These are phyloP conservation scores for Ennomos fuscantarius DNA, from an alignment of 2,888 invertebrate species.

Conservation along the genomic window DNA sequence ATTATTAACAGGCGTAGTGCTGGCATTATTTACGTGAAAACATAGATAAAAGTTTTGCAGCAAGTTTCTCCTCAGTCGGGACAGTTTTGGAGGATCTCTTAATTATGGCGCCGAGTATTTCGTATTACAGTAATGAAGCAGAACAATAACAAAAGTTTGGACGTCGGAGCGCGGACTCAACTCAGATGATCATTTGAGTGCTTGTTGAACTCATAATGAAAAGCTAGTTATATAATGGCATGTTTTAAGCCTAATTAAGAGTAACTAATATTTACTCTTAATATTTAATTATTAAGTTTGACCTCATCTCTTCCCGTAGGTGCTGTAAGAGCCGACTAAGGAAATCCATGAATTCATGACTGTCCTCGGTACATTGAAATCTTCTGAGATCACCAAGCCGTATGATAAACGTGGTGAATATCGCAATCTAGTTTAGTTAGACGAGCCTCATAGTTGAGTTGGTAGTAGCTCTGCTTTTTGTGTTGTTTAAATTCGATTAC, in stretches of 20 bases:
- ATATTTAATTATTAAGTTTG: too few relatives aligned
- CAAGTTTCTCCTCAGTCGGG: conserved; percentile 74
- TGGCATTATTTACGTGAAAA: conserved; percentile 72
- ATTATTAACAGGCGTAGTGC: conserved; percentile 66
- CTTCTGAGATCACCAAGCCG: too few relatives aligned
- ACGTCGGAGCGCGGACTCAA: conserved; percentile 63
- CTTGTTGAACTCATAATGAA: conserved; percentile 80
- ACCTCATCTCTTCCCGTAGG: too few relatives aligned
- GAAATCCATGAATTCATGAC: too few relatives aligned
- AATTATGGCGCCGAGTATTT: conserved; percentile 81
- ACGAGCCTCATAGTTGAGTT: too few relatives aligned
- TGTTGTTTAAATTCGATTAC: too few relatives aligned
- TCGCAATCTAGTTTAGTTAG: too few relatives aligned
- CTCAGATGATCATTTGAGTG: conserved; percentile 79
- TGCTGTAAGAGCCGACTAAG: too few relatives aligned
- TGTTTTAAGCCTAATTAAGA: conserved; percentile 62
- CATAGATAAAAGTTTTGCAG: conserved; percentile 73
- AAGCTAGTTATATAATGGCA: conserved; percentile 66
- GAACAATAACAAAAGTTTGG: conserved; percentile 84
- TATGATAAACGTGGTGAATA: too few relatives aligned
- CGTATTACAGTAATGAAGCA: conserved; percentile 83
- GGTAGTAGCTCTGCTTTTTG: too few relatives aligned
- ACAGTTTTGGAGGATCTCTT: conserved; percentile 79
- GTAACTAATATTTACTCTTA: conserved; percentile 45
- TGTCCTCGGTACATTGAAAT: too few relatives aligned